These are phyloP conservation scores for Spermophilus dauricus DNA, from an alignment of 2,113 vertebrate species.

Conservation along the genomic window DNA sequence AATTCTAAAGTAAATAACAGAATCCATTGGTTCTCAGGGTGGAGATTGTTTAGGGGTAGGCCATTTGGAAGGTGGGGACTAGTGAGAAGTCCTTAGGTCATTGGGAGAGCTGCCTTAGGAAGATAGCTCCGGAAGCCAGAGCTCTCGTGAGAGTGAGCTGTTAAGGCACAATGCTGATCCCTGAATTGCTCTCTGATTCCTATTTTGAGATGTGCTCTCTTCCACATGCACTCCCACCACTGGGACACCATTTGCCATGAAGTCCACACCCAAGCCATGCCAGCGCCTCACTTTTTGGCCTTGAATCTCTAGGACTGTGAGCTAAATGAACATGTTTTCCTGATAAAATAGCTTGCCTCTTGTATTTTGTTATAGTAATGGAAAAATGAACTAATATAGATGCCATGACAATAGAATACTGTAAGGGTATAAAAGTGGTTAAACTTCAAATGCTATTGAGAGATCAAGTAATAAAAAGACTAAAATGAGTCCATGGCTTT, in stretches of 20 bases:
- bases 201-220: background rate
- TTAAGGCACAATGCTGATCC: background rate
- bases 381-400: background rate
- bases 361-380: background rate
- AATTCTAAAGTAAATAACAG: background rate
- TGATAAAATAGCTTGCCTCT: background rate
- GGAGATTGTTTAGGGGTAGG: background rate
- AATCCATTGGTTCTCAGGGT: background rate
- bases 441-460: slow-evolving; percentile 1
- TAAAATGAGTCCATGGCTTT: background rate
- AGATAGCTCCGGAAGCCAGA: background rate
- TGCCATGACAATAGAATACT: background rate
- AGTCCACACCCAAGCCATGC: background rate
- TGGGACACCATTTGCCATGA: background rate
- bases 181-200: background rate
- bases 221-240: background rate
- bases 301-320: background rate
- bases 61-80: background rate
- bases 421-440: background rate
- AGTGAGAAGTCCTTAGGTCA: background rate
- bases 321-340: background rate
- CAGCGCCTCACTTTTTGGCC: background rate
- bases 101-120: background rate
- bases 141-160: background rate
- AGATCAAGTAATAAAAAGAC: background rate